Base-by-base conservation (phyloP, 2,113 vertebrate genomes). In the Eubucco bourcierii region DNA sequence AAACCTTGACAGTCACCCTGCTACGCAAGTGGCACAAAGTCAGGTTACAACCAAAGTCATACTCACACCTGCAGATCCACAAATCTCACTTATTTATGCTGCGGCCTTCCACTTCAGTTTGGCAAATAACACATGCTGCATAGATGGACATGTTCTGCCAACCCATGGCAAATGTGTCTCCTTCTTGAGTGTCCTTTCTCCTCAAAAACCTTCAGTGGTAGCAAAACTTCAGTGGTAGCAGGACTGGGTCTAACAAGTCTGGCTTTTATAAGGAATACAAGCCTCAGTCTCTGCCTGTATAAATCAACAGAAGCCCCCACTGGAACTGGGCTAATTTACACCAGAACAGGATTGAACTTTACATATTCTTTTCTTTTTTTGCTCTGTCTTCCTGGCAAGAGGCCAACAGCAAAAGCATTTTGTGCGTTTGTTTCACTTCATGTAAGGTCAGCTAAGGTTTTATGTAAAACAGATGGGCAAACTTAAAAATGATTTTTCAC, bases 401-500 rank as follows among this genome's bases (percentile, higher is more conserved):
- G 60, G 86, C 80, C 95, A 96, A 87, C 19, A 87, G 68, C 71
- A 86, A 95, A 95, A 83, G 83, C 46, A 85, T 92, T 87, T 74
- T 92, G 90, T 94, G 77, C 94, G 72, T 97, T 96, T 94, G 93
- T 90, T 96, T 96, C 73, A 78, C 58, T 97, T 92, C 83, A 73
- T 83, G 75, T 93, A 93, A 97, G 88, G 94, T 97, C 93, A 95
- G 58, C 86, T 95, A 89, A 95, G 91, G 87, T 63, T 94, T 95
- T 96, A 95, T 95, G 80, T 86, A 95, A 96, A 97, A 96, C 96
- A 87, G 39, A 79, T 84, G 84, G 67, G 76, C 93, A 94, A 93
- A 93, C 67, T 82, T 96, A 96, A 96, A 96, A 94, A 95, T 93
- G 81, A 90, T 95, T 93, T 92, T 96, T 96, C 88, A 65, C 72